These are phyloP conservation scores for Neoascia interrupta DNA, from an alignment of 2,888 invertebrate species.

Conservation along the genomic window DNA sequence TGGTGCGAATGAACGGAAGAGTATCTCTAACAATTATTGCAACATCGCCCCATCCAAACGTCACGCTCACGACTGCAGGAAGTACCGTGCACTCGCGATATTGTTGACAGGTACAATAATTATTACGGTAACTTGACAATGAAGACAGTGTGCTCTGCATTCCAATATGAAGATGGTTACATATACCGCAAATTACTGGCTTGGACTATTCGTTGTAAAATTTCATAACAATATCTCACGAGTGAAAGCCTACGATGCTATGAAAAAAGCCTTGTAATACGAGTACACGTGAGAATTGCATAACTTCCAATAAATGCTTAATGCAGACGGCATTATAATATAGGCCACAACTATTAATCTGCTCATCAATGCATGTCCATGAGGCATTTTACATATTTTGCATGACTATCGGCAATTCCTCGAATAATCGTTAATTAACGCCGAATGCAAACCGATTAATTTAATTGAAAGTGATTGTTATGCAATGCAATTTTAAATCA, in stretches of 20 bases:
- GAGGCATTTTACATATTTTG: conserved; percentile 20
- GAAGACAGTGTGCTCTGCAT: conserved; percentile 17
- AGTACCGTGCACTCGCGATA: conserved; percentile 13
- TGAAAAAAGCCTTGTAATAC: too few relatives aligned
- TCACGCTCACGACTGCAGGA: conserved; percentile 12
- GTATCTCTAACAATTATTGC: conserved; percentile 25
- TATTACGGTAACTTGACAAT: conserved; percentile 47
- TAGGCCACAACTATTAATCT: conserved; percentile 30
- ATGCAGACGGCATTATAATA: background rate
- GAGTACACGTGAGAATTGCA: background rate
- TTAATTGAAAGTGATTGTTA: conserved; percentile 52
- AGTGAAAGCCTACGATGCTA: too few relatives aligned
- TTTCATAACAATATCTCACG: background rate
- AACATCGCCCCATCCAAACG: background rate
- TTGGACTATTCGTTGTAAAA: background rate
- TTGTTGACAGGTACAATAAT: conserved; percentile 33
- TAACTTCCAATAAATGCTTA: background rate
- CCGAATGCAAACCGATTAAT: conserved; percentile 29
- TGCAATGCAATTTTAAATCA: conserved; percentile 39
- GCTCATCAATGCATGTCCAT: conserved; percentile 41
- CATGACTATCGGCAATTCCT: conserved; percentile 36
- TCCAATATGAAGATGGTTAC: background rate
- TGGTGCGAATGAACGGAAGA: conserved; percentile 43
- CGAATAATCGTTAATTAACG: conserved; percentile 11
- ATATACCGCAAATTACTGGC: background rate